These are phyloP conservation scores for Trichonephila clavipes DNA, from an alignment of 1,140 invertebrate genomes.

Conservation along the genomic window DNA sequence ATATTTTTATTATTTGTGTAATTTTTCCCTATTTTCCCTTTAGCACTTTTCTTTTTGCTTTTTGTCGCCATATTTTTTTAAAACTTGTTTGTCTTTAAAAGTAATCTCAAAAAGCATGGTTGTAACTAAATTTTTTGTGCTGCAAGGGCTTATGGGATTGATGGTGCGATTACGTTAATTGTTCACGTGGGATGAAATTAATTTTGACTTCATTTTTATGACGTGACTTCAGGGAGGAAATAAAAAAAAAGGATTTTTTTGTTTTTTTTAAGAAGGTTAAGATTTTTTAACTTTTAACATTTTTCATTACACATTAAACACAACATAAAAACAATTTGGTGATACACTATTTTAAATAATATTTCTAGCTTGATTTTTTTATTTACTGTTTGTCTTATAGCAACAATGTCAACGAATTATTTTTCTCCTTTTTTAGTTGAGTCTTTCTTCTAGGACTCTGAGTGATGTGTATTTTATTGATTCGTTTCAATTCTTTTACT, in stretches of 20 bases:
- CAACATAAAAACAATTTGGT: slow-evolving; percentile 9
- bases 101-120: slow-evolving; percentile 19
- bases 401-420: background rate
- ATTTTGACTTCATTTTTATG: slow-evolving; percentile 72
- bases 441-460: no score
- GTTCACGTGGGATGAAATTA: slow-evolving; percentile 67
- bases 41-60: background rate
- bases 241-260: background rate
- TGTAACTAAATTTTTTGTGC: slow-evolving; percentile 18
- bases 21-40: slow-evolving; percentile 30
- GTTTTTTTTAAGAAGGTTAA: background rate
- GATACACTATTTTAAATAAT: slow-evolving; percentile 50
- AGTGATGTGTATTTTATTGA: no score
- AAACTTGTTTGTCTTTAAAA: slow-evolving; percentile 46
- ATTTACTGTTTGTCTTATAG: background rate
- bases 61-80: background rate
- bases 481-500: no score
- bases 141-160: slow-evolving; percentile 46
- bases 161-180: slow-evolving; percentile 70
- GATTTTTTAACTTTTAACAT: slow-evolving; percentile 49
- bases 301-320: slow-evolving; percentile 44
- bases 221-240: slow-evolving; percentile 42
- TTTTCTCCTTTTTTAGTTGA: background rate
- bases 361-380: background rate
- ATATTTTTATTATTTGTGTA: slow-evolving; percentile 29